These are phyloP conservation scores for Campoletis raptor DNA, from an alignment of 2,888 invertebrate genomes.

Conservation along the genomic window DNA sequence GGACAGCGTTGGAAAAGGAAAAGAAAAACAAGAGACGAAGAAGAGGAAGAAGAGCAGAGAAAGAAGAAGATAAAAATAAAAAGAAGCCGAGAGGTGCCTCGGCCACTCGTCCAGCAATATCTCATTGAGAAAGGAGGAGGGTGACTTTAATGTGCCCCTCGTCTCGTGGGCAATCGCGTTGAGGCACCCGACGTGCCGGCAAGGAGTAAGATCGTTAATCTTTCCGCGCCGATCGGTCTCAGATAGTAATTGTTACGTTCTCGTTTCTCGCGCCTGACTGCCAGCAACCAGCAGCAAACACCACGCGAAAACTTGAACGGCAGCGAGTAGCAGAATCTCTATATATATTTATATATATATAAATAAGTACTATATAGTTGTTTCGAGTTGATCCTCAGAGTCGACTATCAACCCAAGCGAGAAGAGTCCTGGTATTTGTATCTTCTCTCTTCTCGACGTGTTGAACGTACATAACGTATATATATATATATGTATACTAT, in stretches of 20 bases:
- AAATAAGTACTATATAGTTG: conserved; percentile 45
- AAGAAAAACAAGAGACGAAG: conserved; percentile 46
- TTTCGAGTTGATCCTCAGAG: conserved; percentile 40
- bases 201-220: conserved; percentile 84
- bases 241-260: conserved; percentile 85
- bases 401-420: conserved; percentile 50
- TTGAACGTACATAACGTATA: conserved; percentile 24
- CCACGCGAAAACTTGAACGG: conserved; percentile 62
- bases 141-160: conserved; percentile 84
- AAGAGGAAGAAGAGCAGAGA: conserved; percentile 27
- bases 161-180: conserved; percentile 82
- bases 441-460: conserved; percentile 43
- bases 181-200: conserved; percentile 81
- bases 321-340: conserved; percentile 53
- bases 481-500: conserved; percentile 11
- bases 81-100: conserved; percentile 62
- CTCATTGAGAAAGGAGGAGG: conserved; percentile 84
- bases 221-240: conserved; percentile 84
- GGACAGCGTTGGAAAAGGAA: conserved; percentile 44
- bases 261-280: conserved; percentile 82
- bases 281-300: conserved; percentile 71
- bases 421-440: conserved; percentile 62
- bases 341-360: conserved; percentile 45
- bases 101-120: conserved; percentile 81
- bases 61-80: conserved; percentile 52